Base-by-base conservation (phyloP, 2,797 vertebrate genomes). In the Enteromius thamalakanensis region DNA sequence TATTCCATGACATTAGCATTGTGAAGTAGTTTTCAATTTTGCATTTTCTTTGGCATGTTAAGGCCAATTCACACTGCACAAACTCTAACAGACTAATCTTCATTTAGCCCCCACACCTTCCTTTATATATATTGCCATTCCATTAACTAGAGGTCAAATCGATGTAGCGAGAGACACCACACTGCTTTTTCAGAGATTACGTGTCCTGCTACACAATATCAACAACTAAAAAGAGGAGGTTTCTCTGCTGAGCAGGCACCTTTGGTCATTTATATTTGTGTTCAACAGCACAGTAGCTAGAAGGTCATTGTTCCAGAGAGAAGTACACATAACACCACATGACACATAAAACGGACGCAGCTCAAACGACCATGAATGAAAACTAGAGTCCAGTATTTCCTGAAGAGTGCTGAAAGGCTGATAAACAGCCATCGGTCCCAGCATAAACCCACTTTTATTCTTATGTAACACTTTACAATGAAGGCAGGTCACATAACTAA, bases 51-150 rank as follows among this genome's bases (percentile, higher is more conserved):
- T 62, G 40, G 75, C 0, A 62, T 49, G 42, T 71, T 83, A 83
- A 37, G 5, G 5, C 34, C 34, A 37, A 37, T 37, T 37, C 34
- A 37, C 34, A 37, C 34, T 0, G 34, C 5, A 34, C 34, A 37
- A 37, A 37, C 6, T 5, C 34, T 5, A 37, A 37, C 6, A 37
- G 34, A 37, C 34, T 37, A 0, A 3, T 37, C 34, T 37, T 91
- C 89, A n/a, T n/a, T 90, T 83, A 88, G 81, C 85, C 86, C 82
- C 78, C 86, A 58, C 64, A 67, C 2, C 26, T 42, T 83, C 87
- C 86, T 76, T 91, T 2, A 29, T 29, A 29, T 7, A 19, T 92
- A 92, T 94, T 83, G 80, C 82, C 93, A 92, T 94, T 90, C 92
- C 88, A 86, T 74, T 85, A 84, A 89, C 15, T 72, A 91, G 89